phyloP scores from a whole-genome alignment of 2,888 invertebrate species.

The Cheilosia variabilis region DNA sequence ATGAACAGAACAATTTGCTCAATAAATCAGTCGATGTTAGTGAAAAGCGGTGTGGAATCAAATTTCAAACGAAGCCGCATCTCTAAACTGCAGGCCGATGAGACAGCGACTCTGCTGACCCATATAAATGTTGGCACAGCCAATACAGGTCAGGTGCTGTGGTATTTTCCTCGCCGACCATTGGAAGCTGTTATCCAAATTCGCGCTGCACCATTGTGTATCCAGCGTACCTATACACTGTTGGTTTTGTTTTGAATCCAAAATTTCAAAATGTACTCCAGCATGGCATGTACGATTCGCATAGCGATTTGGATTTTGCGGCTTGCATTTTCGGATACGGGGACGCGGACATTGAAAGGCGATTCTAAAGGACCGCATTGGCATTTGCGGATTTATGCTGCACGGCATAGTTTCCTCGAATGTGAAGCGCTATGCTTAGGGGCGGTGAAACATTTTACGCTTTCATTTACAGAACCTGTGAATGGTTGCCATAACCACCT shows the following conservation, averaged over 20 bases:
- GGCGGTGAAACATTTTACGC: background rate
- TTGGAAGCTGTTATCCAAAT: background rate
- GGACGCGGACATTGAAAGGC: background rate
- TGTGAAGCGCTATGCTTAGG: background rate
- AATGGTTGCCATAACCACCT: background rate
- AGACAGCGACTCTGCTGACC: background rate
- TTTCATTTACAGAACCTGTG: background rate
- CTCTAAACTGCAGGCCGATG: background rate
- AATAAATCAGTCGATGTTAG: constrained; percentile 48
- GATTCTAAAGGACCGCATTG: constrained; percentile 18
- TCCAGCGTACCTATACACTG: too few relatives aligned
- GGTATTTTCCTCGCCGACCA: constrained; percentile 1
- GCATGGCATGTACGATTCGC: constrained; percentile 1
- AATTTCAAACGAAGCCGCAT: background rate
- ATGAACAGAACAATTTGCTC: constrained; percentile 22
- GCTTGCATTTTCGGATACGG: constrained; percentile 6
- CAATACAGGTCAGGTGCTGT: constrained; percentile 1
- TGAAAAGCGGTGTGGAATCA: background rate
- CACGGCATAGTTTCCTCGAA: background rate
- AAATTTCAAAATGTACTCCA: constrained; percentile 8
- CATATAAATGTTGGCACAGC: background rate
- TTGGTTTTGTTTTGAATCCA: background rate
- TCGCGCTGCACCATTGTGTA: background rate
- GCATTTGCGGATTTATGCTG: constrained; percentile 20
- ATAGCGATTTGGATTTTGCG: constrained; percentile 20